Conservation (phyloP, 2,888 invertebrate genomes). For the Drosophila paranaensis region DNA sequence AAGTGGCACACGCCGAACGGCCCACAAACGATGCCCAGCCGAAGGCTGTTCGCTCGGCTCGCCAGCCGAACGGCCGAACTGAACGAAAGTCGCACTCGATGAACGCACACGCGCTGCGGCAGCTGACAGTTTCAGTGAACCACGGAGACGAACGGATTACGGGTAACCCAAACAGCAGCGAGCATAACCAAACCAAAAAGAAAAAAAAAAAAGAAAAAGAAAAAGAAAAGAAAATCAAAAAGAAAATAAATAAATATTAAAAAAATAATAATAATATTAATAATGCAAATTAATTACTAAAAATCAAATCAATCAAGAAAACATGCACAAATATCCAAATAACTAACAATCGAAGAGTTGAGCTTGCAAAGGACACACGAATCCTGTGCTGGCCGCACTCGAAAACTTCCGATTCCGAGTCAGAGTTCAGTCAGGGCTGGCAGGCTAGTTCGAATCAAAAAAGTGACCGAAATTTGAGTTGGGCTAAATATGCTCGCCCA, state of each 20-base stretch:
- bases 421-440: slow-evolving; percentile 13
- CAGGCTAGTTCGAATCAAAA: slow-evolving; percentile 16
- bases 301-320: too few species aligned
- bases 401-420: slow-evolving; percentile 15
- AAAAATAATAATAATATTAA: neutral
- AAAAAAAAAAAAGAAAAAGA: neutral
- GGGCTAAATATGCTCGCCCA: slow-evolving; percentile 37
- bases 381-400: slow-evolving; percentile 9
- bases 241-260: neutral
- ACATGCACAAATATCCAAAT: neutral
- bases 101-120: slow-evolving; percentile 77
- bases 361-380: neutral
- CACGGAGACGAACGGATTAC: slow-evolving; percentile 85
- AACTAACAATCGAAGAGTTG: neutral
- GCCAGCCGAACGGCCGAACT: slow-evolving; percentile 57
- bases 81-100: slow-evolving; percentile 82
- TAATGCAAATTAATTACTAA: neutral
- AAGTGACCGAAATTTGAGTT: slow-evolving; percentile 30
- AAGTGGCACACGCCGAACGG: slow-evolving; percentile 57
- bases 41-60: slow-evolving; percentile 10
- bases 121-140: slow-evolving; percentile 85
- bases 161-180: slow-evolving; percentile 78
- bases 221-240: neutral
- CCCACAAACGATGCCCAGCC: slow-evolving; percentile 6
- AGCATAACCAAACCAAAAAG: slow-evolving; percentile 7